These are phyloP conservation scores for Cyrtonyx montezumae DNA, from an alignment of 2,113 vertebrate species.

Conservation along the genomic window DNA sequence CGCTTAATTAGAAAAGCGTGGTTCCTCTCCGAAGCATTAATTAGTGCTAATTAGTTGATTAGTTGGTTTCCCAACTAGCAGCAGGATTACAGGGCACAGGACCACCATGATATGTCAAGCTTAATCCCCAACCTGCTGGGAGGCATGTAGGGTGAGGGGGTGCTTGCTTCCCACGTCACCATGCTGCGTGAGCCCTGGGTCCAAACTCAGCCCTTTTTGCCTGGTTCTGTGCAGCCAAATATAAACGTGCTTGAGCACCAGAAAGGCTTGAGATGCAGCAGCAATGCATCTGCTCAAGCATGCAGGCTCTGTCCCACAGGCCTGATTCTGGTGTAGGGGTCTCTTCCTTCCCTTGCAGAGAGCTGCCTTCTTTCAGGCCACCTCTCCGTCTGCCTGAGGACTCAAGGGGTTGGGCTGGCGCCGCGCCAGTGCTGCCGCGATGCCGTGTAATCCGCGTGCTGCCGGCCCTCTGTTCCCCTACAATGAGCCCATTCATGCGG, in stretches of 20 bases:
- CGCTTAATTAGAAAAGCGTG: not conserved
- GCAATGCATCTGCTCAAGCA: not conserved
- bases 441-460: not conserved
- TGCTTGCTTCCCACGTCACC: not conserved
- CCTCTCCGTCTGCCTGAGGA: not conserved
- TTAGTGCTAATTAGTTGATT: not conserved
- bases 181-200: not conserved
- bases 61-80: not conserved
- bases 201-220: not conserved
- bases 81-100: not conserved
- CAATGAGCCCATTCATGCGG: slow-evolving; percentile 48
- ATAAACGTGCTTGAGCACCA: not conserved
- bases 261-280: not conserved
- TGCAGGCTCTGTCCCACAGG: not conserved
- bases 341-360: not conserved
- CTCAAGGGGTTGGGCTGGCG: not conserved
- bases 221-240: not conserved
- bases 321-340: not conserved
- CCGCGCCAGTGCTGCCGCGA: not conserved
- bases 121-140: not conserved
- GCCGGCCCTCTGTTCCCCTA: not conserved
- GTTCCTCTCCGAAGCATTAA: not conserved
- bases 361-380: not conserved
- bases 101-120: not conserved
- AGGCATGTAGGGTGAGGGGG: no score